Base-by-base conservation (phyloP, 2,113 vertebrate genomes). In the Muntiacus reevesi region DNA sequence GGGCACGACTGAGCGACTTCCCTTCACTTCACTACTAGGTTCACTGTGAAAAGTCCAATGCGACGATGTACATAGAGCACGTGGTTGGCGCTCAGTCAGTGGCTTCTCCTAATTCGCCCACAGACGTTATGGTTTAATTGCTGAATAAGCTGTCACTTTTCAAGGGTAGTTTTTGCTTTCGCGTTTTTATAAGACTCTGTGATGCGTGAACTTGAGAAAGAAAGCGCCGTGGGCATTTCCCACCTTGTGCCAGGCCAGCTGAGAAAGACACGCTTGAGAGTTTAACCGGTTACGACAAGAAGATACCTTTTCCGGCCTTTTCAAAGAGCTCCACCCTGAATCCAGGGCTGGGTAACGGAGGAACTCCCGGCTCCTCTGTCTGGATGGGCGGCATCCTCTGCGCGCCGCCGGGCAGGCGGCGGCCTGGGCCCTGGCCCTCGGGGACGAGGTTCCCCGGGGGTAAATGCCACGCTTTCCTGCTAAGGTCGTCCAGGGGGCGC, bases 211-310 rank as follows among this genome's bases (percentile, higher is more conserved):
- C 27, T 27, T 21, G 43, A 87, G 96, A 87, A 59, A 96, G 79
- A 52, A 96, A 96, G 84, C 45, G 52, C 43, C 23, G 5, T 83
- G 89, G 87, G 92, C 57, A 96, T 94, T 91, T 93, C 74, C 96
- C 84, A 62, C 43, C 6, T 8, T 16, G 87, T 50, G 50, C 33
- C 88, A 81, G 40, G 85, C 88, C 30, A 28, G 0, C 47, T 93
- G 93, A 52, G 64, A 94, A 97, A 95, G 74, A 76, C 2, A 1
- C 4, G 45, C 78, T 71, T 86, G 79, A 36, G 79, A 94, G 64
- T 76, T 45, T 95, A 60, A 57, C 57, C 64, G 82, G 3, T 93
- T 55, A 84, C 0, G 4, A 64, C 94, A 91, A 21, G 40, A 50
- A 59, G 47, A 52, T 36, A 47, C 43, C 76, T 91, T 90, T 94